Evolutionary conservation across 2,888 invertebrate species (phyloP).

Genomic region (Anarsia innoxiella): DNA sequence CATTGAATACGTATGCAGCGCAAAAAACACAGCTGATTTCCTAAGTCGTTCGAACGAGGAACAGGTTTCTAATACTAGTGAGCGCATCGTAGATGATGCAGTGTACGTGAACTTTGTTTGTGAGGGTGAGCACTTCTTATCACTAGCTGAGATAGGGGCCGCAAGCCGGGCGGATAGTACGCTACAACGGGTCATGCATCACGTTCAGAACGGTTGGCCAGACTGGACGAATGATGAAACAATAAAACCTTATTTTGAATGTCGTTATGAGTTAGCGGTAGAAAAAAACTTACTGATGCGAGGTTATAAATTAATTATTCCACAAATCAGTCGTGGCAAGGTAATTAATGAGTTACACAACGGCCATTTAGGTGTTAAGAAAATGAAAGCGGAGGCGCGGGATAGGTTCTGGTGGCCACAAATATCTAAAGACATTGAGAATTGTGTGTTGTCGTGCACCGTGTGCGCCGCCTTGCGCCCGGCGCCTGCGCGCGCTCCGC

Average conservation of each 20-base stretch:
- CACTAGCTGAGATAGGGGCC: background rate
- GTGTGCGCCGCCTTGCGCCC: no score
- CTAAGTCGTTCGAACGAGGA: background rate
- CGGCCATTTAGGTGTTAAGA: constrained; percentile 1
- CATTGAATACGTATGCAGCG: constrained; percentile 10
- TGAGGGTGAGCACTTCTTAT: constrained; percentile 1
- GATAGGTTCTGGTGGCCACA: no score
- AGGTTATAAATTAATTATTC: constrained; percentile 3
- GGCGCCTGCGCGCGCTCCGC: no score
- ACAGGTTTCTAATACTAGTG: background rate
- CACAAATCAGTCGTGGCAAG: background rate
- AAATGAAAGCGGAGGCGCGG: constrained; percentile 8
- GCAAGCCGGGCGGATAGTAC: background rate
- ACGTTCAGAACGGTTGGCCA: constrained; percentile 1
- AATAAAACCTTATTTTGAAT: background rate
- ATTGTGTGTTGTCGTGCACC: no score
- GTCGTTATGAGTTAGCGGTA: background rate
- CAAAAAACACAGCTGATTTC: constrained; percentile 5
- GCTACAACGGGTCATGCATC: background rate
- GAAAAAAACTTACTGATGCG: constrained; percentile 2
- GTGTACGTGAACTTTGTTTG: constrained; percentile 2
- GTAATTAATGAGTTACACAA: constrained; percentile 2
- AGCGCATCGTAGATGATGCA: background rate
- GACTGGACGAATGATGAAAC: background rate
- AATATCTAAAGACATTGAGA: no score